Evolutionary conservation across 2,888 invertebrate species (phyloP).

Genomic region (Cecidostiba fungosa): DNA sequence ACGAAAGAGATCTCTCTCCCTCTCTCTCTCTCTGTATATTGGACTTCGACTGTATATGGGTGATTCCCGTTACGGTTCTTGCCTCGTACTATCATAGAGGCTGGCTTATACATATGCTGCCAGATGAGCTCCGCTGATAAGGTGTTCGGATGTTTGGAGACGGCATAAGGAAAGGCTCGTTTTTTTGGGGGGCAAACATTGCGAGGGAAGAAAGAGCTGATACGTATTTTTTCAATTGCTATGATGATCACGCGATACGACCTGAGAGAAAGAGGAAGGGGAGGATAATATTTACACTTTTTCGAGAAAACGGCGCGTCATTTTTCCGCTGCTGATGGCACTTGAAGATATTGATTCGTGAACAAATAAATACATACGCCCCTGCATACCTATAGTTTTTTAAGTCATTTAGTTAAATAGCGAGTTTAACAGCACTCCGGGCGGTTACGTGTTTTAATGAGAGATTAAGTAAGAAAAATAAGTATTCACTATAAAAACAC

Average conservation of each 20-base stretch:
- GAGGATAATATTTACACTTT: not conserved
- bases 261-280: not conserved
- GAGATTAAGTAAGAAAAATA: too few relatives aligned
- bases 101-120: not conserved
- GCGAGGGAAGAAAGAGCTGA: conserved; percentile 30
- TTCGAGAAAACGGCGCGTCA: not conserved
- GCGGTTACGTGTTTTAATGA: too few relatives aligned
- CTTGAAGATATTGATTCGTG: not conserved
- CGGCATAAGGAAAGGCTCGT: not conserved
- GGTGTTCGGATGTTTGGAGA: conserved; percentile 25
- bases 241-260: conserved; percentile 7
- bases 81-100: not conserved
- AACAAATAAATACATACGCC: not conserved
- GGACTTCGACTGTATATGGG: not conserved
- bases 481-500: too few relatives aligned
- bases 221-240: conserved; percentile 42
- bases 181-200: not conserved
- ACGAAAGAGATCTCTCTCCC: not conserved
- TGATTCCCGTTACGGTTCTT: not conserved
- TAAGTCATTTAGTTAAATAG: too few relatives aligned
- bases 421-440: too few relatives aligned
- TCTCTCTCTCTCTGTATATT: not conserved
- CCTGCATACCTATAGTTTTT: too few relatives aligned
- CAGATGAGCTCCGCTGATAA: conserved; percentile 33
- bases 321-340: not conserved